phyloP scores from a whole-genome alignment of 2,888 invertebrate species.

The Eupeodes latifasciatus region DNA sequence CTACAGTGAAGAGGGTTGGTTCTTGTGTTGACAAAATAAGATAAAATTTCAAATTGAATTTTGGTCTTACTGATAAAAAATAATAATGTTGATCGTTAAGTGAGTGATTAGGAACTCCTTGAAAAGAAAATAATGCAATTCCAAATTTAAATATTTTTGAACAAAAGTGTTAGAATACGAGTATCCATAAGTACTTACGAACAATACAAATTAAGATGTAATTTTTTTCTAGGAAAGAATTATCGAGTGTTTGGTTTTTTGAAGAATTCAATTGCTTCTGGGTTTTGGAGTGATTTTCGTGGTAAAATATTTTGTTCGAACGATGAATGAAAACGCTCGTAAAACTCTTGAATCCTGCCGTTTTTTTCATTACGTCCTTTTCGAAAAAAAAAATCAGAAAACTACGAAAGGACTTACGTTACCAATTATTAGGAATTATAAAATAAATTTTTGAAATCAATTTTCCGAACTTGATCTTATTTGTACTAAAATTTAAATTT shows the following conservation, averaged over 20 bases:
- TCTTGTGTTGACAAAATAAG: constrained; percentile 70
- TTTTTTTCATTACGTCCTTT: neutral
- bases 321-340: neutral
- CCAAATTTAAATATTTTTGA: constrained; percentile 58
- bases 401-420: too few relatives aligned
- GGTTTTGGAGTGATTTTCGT: neutral
- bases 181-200: neutral
- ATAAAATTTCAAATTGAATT: constrained; percentile 54
- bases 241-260: constrained; percentile 50
- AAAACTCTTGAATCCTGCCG: neutral
- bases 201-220: neutral
- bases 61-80: neutral
- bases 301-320: neutral
- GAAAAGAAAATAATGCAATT: constrained; percentile 44
- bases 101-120: constrained; percentile 43
- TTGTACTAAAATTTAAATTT: too few relatives aligned
- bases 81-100: constrained; percentile 2
- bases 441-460: too few relatives aligned
- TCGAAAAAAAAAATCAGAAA: too few relatives aligned
- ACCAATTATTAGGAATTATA: too few relatives aligned
- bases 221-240: constrained; percentile 2
- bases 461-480: too few relatives aligned
- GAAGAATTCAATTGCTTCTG: neutral
- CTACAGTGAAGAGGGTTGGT: constrained; percentile 52
- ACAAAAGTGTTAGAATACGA: constrained; percentile 18